phyloP scores from a whole-genome alignment of 2,888 invertebrate genomes.

The Caenorhabditis plicata region DNA sequence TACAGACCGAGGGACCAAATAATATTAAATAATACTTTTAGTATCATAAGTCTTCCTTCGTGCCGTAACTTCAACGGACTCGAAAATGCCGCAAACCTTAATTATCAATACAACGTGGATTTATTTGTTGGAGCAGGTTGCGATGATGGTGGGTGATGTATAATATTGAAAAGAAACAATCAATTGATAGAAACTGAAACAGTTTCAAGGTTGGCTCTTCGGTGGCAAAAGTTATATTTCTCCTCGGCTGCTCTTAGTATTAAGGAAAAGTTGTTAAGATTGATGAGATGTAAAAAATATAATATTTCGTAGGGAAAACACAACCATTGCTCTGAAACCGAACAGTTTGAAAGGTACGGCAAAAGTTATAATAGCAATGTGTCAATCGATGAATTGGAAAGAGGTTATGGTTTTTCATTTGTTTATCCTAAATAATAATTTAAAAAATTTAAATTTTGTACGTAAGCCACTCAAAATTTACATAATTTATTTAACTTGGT shows the following conservation, averaged over 20 bases:
- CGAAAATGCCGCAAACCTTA: conserved; percentile 40
- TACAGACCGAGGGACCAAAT: too few species aligned
- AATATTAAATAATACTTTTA: too few species aligned
- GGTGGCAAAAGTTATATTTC: conserved; percentile 38
- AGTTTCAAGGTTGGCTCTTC: conserved; percentile 29
- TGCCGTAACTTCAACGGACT: conserved; percentile 47
- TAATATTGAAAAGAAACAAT: not conserved
- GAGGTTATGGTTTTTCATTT: conserved; percentile 12
- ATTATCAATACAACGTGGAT: conserved; percentile 36
- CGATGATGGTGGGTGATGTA: conserved; percentile 26
- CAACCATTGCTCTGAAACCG: conserved; percentile 34
- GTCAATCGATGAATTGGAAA: conserved; percentile 25
- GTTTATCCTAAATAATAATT: too few species aligned
- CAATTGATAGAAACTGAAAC: conserved; percentile 32
- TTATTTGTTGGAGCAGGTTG: conserved; percentile 40
- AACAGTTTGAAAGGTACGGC: conserved; percentile 27
- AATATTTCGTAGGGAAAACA: conserved; percentile 13
- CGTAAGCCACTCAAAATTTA: too few species aligned
- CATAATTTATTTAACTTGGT: too few species aligned
- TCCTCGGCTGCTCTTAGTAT: conserved; percentile 23
- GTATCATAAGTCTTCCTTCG: conserved; percentile 36
- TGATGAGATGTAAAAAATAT: not conserved
- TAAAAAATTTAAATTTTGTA: too few species aligned
- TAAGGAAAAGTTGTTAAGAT: conserved; percentile 15
- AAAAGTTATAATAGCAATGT: conserved; percentile 16